phyloP scores from a whole-genome alignment of 2,113 vertebrate genomes.

The Gila orcuttii region DNA sequence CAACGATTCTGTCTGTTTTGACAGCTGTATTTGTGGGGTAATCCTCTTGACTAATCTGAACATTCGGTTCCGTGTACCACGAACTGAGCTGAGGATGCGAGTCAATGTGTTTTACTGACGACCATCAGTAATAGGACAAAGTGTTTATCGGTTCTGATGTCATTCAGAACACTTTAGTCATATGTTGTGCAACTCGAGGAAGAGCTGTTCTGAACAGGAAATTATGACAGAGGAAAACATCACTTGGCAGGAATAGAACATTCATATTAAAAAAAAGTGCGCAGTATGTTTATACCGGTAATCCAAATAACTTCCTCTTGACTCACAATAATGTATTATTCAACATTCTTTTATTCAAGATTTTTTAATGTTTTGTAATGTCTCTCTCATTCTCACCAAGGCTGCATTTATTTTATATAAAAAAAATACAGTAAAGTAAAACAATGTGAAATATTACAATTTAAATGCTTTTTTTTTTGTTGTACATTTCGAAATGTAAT shows the following conservation, averaged over 20 bases:
- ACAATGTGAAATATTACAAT: not conserved
- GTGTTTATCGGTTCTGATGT: not conserved
- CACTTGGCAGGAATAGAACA: not conserved
- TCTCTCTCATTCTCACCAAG: not conserved
- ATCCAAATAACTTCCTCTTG: not conserved
- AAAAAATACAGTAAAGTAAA: not conserved
- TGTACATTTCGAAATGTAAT: not conserved
- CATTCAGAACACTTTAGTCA: not conserved
- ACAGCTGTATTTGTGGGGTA: not conserved
- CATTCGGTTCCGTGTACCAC: not conserved
- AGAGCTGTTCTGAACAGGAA: not conserved
- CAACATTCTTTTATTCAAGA: too few species aligned
- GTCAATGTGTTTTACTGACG: not conserved
- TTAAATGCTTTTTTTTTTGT: not conserved
- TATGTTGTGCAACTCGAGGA: not conserved
- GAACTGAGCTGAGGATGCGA: not conserved
- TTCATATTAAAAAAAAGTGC: not conserved
- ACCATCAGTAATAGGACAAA: not conserved
- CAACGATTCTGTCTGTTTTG: not conserved
- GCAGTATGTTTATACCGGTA: not conserved
- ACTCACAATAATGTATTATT: not conserved
- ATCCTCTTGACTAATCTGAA: not conserved
- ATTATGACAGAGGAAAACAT: slow-evolving; percentile 14
- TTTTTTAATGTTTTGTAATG: not conserved
- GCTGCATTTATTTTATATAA: not conserved